Percentiles rank a stretch among this genome's conserved stretches.
phyloP scores from a whole-genome alignment of 1,140 invertebrate genomes.

The Halictus rubicundus region DNA sequence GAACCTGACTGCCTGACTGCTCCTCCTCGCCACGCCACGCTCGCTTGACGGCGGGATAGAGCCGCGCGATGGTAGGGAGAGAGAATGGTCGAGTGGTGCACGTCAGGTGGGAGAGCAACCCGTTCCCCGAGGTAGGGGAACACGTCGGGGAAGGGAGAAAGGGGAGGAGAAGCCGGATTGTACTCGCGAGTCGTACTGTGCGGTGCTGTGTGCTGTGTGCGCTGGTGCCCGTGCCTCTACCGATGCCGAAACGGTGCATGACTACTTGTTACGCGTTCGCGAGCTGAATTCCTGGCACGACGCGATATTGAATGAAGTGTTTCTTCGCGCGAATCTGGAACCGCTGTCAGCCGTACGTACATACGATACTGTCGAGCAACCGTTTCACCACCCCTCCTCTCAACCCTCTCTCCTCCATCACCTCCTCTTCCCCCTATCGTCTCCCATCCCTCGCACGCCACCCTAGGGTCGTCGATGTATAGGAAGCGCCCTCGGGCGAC shows the following conservation, averaged over 20 bases:
- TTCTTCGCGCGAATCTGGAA: constrained; percentile 20
- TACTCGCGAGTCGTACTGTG: not conserved
- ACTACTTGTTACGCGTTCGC: constrained; percentile 75
- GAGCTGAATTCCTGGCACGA: constrained; percentile 44
- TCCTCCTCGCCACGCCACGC: constrained; percentile 71
- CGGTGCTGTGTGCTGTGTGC: no score
- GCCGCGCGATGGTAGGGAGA: constrained; percentile 47
- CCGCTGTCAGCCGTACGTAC: not conserved
- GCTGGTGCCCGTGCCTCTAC: no score
- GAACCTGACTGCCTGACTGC: constrained; percentile 68
- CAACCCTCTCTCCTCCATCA: no score
- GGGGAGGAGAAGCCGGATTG: not conserved
- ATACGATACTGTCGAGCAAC: not conserved
- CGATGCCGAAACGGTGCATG: constrained; percentile 54
- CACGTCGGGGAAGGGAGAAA: no score
- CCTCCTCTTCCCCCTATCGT: no score
- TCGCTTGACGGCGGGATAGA: constrained; percentile 68
- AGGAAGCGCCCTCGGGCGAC: not conserved
- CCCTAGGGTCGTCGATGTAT: not conserved
- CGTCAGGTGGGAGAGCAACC: not conserved
- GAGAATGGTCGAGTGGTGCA: constrained; percentile 39
- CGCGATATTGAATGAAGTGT: constrained; percentile 41
- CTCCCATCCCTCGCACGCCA: not conserved
- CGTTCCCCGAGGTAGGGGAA: not conserved
- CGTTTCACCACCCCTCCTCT: no score